Percentiles rank a stretch among this genome's conserved stretches.
Evolutionary conservation across 2,888 invertebrate genomes (phyloP).

Genomic region (Lithophane ornitopus): DNA sequence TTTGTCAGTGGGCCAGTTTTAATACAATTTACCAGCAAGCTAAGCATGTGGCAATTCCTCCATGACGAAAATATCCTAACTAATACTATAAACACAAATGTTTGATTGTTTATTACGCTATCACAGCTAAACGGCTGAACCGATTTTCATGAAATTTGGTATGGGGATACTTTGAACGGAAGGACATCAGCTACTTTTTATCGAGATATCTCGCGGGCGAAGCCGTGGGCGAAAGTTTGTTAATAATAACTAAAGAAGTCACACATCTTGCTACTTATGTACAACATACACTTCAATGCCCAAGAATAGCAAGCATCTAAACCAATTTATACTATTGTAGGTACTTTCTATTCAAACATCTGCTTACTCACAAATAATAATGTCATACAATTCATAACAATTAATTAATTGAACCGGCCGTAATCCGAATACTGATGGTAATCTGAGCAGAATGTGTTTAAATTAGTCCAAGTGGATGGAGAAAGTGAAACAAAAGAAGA

Average conservation of each 20-base stretch:
- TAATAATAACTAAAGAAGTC: too few species aligned
- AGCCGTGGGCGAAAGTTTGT: too few species aligned
- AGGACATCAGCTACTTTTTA: too few species aligned
- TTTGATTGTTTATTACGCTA: too few species aligned
- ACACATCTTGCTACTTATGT: background rate
- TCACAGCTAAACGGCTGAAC: too few species aligned
- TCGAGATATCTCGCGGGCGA: too few species aligned
- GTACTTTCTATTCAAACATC: background rate
- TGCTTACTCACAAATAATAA: constrained; percentile 1
- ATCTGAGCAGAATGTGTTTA: constrained; percentile 37
- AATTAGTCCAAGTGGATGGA: constrained; percentile 42
- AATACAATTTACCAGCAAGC: background rate
- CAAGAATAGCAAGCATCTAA: background rate
- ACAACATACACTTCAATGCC: background rate
- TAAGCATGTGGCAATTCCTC: background rate
- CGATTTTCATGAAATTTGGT: too few species aligned
- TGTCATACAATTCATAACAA: constrained; percentile 25
- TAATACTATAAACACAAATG: too few species aligned
- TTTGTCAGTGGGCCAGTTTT: too few species aligned
- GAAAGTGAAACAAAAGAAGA: constrained; percentile 31
- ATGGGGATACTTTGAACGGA: too few species aligned
- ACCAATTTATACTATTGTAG: background rate
- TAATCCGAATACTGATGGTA: constrained; percentile 26
- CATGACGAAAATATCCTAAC: background rate
- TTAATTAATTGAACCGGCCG: constrained; percentile 31